Percentiles rank a stretch among this genome's conserved stretches.
Evolutionary conservation across 1,140 invertebrate species (phyloP).

Genomic region (Dendrolimus kikuchii): DNA sequence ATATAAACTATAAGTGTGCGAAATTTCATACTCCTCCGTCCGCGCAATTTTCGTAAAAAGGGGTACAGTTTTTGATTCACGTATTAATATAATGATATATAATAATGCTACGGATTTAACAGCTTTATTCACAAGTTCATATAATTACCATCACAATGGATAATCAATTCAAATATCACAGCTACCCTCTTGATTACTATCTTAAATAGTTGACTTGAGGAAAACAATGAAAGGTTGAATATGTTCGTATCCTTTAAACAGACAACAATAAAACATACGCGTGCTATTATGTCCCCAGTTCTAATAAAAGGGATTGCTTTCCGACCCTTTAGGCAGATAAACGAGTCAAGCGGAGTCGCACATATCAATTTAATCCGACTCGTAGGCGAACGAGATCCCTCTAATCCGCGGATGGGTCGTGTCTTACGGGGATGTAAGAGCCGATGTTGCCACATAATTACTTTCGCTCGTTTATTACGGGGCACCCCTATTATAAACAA

Average conservation of each 20-base stretch:
- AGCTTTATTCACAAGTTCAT: background rate
- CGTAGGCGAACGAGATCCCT: constrained; percentile 48
- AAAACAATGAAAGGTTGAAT: constrained; percentile 46
- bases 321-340: constrained; percentile 59
- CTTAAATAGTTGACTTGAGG: constrained; percentile 34
- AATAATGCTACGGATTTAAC: constrained; percentile 1
- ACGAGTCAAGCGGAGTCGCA: constrained; percentile 49
- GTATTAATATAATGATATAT: constrained; percentile 13
- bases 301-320: constrained; percentile 58
- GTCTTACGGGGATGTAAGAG: constrained; percentile 37
- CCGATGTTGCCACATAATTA: constrained; percentile 61
- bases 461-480: constrained; percentile 48
- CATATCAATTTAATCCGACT: constrained; percentile 63
- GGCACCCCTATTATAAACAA: constrained; percentile 34
- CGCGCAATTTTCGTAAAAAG: no score
- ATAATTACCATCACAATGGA: background rate
- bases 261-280: constrained; percentile 50
- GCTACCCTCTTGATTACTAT: constrained; percentile 15
- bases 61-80: constrained; percentile 2
- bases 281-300: constrained; percentile 48
- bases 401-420: constrained; percentile 50
- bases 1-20: no score
- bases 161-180: constrained; percentile 3
- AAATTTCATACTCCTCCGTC: no score
- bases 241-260: constrained; percentile 30